These are phyloP conservation scores for Melitaea cinxia DNA, from an alignment of 1,140 invertebrate species.

Conservation along the genomic window DNA sequence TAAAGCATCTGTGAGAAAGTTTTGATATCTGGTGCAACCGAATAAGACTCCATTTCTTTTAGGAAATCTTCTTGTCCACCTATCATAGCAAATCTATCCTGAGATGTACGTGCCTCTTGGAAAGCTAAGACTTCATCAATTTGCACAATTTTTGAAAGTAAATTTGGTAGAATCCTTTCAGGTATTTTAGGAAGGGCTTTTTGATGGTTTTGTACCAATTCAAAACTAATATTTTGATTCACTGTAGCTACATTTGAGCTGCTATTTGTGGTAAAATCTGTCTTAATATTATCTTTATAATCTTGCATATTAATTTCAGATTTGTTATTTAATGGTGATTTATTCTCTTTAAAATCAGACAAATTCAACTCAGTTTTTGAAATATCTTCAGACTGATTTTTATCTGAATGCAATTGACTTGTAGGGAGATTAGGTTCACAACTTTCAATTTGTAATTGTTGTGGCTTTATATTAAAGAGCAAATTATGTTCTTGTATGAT, in stretches of 20 bases:
- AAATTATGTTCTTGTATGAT: constrained; percentile 46
- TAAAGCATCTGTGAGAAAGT: constrained; percentile 90
- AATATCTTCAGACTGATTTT: background rate
- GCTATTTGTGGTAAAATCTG: constrained; percentile 10
- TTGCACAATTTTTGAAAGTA: constrained; percentile 81
- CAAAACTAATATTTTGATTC: constrained; percentile 14
- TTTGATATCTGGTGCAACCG: constrained; percentile 88
- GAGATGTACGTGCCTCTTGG: constrained; percentile 80
- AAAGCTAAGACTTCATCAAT: constrained; percentile 83
- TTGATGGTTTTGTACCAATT: constrained; percentile 25
- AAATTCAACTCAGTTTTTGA: background rate
- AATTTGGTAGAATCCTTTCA: constrained; percentile 79
- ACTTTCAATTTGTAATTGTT: constrained; percentile 33
- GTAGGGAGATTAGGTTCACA: background rate
- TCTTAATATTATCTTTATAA: background rate
- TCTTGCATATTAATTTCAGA: background rate
- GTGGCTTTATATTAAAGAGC: constrained; percentile 12
- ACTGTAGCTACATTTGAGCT: constrained; percentile 5
- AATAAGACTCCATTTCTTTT: constrained; percentile 85
- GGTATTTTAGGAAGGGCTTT: constrained; percentile 18
- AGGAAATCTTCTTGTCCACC: constrained; percentile 90
- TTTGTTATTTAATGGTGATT: background rate
- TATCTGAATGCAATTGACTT: background rate
- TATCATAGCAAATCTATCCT: constrained; percentile 89
- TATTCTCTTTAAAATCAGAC: background rate